phyloP scores from a whole-genome alignment of 2,888 invertebrate species.

The Lasioglossum marginatum region DNA sequence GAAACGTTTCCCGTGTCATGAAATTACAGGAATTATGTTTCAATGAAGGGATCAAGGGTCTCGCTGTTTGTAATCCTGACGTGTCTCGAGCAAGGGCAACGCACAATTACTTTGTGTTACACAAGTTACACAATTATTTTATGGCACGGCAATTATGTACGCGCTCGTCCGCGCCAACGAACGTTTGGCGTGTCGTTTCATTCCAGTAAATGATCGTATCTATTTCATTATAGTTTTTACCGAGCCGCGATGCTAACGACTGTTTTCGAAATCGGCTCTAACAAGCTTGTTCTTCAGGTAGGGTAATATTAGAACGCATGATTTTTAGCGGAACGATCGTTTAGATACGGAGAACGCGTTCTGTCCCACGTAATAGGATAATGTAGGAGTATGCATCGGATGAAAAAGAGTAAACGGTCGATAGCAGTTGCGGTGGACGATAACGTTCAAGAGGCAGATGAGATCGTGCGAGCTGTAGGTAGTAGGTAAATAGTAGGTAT shows the following conservation, averaged over 20 bases:
- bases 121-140: conserved; percentile 35
- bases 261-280: background rate
- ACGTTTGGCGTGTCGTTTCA: background rate
- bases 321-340: background rate
- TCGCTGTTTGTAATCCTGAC: conserved; percentile 12
- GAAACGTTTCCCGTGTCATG: conserved; percentile 26
- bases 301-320: background rate
- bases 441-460: background rate
- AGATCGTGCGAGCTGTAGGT: background rate
- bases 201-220: conserved; percentile 1
- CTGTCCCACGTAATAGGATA: background rate
- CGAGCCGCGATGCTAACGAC: background rate
- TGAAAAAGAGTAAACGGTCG: background rate
- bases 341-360: background rate
- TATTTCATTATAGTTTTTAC: background rate
- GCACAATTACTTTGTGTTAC: too few species aligned
- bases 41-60: conserved; percentile 55
- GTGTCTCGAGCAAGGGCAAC: conserved; percentile 33
- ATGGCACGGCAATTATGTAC: conserved; percentile 20
- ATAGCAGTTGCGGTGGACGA: background rate
- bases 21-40: conserved; percentile 52
- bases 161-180: conserved; percentile 13
- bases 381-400: background rate
- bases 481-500: background rate
- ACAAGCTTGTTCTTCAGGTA: background rate